A percentile compares a stretch with the other conserved stretches of the same genome.
These are phyloP conservation scores for Cydia fagiglandana DNA, from an alignment of 1,140 invertebrate genomes.

Conservation along the genomic window DNA sequence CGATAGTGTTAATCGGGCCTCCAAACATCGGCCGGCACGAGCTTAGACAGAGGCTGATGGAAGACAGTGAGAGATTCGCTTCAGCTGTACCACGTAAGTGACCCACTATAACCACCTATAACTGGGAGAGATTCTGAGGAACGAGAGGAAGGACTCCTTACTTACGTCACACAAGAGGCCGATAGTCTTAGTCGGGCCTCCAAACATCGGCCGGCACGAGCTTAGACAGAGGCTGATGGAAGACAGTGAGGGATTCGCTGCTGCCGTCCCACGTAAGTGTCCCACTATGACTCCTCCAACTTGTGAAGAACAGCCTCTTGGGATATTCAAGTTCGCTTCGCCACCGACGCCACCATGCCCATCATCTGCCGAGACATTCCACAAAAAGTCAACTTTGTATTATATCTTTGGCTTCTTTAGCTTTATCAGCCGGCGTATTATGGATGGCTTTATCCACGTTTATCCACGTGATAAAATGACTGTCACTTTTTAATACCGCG, in stretches of 20 bases:
- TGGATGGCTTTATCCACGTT: too few species aligned
- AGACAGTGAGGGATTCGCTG: conserved; percentile 96
- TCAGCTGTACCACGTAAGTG: conserved; percentile 97
- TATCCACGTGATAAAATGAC: too few species aligned
- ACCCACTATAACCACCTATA: too few species aligned
- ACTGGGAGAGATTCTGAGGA: conserved; percentile 71
- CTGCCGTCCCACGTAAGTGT: conserved; percentile 96
- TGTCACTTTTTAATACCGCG: too few species aligned
- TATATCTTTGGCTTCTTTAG: too few species aligned
- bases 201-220: conserved; percentile 98
- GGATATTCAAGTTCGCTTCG: too few species aligned
- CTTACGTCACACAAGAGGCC: conserved; percentile 94
- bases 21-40: conserved; percentile 99
- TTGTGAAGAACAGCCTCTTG: too few species aligned
- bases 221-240: conserved; percentile 96
- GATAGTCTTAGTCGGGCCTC: conserved; percentile 98
- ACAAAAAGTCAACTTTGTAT: too few species aligned
- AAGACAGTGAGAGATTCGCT: conserved; percentile 96
- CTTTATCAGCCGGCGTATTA: too few species aligned
- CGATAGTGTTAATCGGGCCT: conserved; percentile 98
- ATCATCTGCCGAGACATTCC: too few species aligned
- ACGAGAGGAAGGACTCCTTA: conserved; percentile 91
- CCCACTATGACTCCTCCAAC: too few species aligned
- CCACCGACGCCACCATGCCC: too few species aligned
- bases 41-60: conserved; percentile 95